Percentiles rank a stretch among this genome's conserved stretches.
phyloP scores from a whole-genome alignment of 2,113 vertebrate species.

The Nycticryphes semicollaris region DNA sequence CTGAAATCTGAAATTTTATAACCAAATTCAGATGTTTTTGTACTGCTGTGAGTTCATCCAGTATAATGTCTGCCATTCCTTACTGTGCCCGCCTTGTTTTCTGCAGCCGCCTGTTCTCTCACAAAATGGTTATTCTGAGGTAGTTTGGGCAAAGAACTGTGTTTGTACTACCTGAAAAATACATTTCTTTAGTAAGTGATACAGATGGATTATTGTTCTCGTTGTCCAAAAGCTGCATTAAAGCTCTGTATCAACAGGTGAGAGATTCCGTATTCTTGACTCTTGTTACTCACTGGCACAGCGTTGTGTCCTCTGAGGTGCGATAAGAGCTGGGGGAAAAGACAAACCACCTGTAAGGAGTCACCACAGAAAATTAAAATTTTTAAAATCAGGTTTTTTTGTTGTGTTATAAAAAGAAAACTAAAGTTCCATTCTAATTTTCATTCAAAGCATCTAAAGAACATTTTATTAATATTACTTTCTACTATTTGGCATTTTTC shows the following conservation, averaged over 20 bases:
- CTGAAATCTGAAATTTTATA: background rate
- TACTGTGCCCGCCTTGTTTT: background rate
- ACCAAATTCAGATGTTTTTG: background rate
- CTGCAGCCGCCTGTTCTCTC: background rate
- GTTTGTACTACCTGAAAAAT: background rate
- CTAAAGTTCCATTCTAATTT: background rate
- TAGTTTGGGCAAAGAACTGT: background rate
- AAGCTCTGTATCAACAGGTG: background rate
- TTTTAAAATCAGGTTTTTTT: background rate
- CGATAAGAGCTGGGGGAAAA: background rate
- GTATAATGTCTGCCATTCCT: background rate
- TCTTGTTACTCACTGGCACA: background rate
- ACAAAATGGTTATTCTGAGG: background rate
- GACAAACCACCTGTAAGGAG: background rate
- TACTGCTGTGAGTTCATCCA: background rate
- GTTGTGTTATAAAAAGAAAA: background rate
- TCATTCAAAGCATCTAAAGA: background rate
- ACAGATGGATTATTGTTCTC: background rate
- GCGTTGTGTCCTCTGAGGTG: no score
- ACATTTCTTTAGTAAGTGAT: background rate
- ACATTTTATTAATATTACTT: background rate
- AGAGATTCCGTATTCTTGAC: background rate
- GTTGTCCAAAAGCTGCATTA: background rate
- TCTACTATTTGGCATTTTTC: background rate
- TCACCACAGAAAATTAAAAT: background rate